Conservation (phyloP, 2,113 vertebrate genomes). For the Sisor rabdophorus region DNA sequence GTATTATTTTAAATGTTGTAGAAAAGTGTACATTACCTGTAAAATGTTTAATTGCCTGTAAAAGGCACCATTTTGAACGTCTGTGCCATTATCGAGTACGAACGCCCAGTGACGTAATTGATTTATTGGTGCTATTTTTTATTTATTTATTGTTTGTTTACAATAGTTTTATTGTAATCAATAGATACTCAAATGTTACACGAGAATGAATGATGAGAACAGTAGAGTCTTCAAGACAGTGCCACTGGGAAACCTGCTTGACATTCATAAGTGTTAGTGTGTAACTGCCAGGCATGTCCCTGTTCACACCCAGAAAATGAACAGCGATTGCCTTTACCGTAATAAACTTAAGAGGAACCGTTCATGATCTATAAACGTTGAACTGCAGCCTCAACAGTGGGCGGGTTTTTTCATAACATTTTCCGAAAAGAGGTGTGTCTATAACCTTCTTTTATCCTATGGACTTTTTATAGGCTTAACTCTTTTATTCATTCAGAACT, state of each 20-base stretch:
- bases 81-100: neutral
- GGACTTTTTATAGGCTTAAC: neutral
- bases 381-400: constrained; percentile 18
- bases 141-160: too few relatives aligned
- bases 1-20: neutral
- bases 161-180: constrained; percentile 2
- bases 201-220: neutral
- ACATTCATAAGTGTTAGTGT: neutral
- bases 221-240: neutral
- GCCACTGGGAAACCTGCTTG: neutral
- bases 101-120: neutral
- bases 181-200: neutral
- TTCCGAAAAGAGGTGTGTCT: constrained; percentile 22
- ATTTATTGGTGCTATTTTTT: neutral
- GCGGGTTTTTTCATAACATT: constrained; percentile 7
- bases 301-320: neutral
- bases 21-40: neutral
- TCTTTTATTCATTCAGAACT: neutral
- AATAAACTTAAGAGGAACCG: neutral
- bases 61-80: neutral
- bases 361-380: neutral
- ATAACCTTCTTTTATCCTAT: neutral
- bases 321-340: neutral
- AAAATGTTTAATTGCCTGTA: too few relatives aligned
- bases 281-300: neutral